Percentiles rank a stretch among this genome's conserved stretches.
These are phyloP conservation scores for Bolborhynchus lineola DNA, from an alignment of 2,113 vertebrate species.

Conservation along the genomic window DNA sequence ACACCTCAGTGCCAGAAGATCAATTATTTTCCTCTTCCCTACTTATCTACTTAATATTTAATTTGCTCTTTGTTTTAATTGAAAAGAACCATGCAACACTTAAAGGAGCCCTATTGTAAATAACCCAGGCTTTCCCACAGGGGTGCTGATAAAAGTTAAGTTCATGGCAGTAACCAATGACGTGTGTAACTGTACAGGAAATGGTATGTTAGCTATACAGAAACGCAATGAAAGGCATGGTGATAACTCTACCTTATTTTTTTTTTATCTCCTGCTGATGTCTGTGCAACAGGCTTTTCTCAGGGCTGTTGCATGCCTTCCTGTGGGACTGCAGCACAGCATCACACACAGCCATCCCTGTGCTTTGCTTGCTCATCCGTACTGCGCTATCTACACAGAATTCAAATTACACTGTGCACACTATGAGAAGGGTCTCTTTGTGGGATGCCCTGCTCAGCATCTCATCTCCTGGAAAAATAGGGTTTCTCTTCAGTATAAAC, in stretches of 20 bases:
- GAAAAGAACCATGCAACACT: neutral
- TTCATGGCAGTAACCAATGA: neutral
- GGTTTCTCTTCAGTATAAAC: neutral
- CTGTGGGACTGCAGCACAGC: neutral
- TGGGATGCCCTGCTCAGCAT: neutral
- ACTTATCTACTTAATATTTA: slow-evolving; percentile 40
- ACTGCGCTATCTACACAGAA: fast-evolving
- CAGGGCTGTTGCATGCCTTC: neutral
- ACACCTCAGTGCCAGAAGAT: neutral
- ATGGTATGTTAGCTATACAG: neutral
- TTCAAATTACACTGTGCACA: neutral
- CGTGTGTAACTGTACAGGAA: slow-evolving; percentile 31
- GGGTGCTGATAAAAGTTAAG: slow-evolving; percentile 37
- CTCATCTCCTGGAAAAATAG: neutral
- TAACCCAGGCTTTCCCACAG: neutral
- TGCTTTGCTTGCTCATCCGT: fast-evolving
- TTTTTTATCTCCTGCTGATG: neutral
- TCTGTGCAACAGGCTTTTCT: neutral
- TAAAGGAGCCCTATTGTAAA: slow-evolving; percentile 16
- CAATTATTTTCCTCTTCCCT: neutral
- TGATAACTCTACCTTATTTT: slow-evolving; percentile 3
- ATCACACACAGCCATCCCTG: fast-evolving
- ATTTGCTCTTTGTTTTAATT: slow-evolving; percentile 46
- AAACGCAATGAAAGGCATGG: neutral
- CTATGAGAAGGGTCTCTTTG: neutral